phyloP scores from a whole-genome alignment of 1,140 invertebrate species.

The Onthophagus taurus region DNA sequence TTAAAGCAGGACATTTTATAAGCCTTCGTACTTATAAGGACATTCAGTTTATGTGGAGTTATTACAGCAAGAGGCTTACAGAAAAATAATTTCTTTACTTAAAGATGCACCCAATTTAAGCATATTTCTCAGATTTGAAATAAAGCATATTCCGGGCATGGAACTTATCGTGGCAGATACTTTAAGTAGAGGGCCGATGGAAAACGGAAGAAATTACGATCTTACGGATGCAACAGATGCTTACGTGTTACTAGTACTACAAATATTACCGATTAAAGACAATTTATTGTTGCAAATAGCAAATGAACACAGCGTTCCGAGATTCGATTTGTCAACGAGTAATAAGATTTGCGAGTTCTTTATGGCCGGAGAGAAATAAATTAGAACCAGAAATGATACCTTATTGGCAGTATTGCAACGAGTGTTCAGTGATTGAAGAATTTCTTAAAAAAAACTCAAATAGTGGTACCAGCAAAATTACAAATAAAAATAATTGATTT shows the following conservation, averaged over 20 bases:
- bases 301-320: slow-evolving; percentile 16
- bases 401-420: slow-evolving; percentile 17
- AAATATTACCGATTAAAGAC: slow-evolving; percentile 11
- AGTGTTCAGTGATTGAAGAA: slow-evolving; percentile 16
- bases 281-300: slow-evolving; percentile 17
- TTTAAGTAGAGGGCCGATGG: slow-evolving; percentile 23
- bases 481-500: slow-evolving; percentile 20
- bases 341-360: slow-evolving; percentile 14
- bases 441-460: slow-evolving; percentile 18
- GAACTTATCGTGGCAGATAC: slow-evolving; percentile 31
- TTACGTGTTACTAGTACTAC: slow-evolving; percentile 2
- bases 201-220: slow-evolving; percentile 8
- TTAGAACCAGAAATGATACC: slow-evolving; percentile 5
- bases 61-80: slow-evolving; percentile 16
- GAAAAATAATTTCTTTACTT: slow-evolving; percentile 15
- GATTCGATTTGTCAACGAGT: slow-evolving; percentile 17
- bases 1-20: too few relatives aligned
- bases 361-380: slow-evolving; percentile 17
- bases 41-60: slow-evolving; percentile 15
- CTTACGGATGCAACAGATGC: slow-evolving; percentile 4
- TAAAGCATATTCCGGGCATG: slow-evolving; percentile 30
- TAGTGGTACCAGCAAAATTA: slow-evolving; percentile 22
- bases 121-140: slow-evolving; percentile 23
- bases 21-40: too few relatives aligned
- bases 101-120: slow-evolving; percentile 17